Evolutionary conservation across 2,797 vertebrate genomes (phyloP).

Genomic region (Sebastes aleutianus): DNA sequence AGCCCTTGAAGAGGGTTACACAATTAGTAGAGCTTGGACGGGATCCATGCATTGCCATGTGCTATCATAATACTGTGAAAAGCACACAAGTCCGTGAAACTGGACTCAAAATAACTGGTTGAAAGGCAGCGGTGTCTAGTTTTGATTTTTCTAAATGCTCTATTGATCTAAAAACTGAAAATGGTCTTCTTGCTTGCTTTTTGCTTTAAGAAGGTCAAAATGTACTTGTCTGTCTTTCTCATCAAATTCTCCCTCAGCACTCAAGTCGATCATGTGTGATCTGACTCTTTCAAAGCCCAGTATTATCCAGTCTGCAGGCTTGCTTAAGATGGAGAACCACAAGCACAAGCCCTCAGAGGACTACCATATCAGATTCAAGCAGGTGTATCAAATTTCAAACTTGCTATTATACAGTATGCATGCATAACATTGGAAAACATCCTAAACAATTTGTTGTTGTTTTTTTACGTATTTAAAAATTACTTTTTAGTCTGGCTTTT

Average conservation of each 20-base stretch:
- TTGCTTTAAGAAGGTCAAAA: neutral
- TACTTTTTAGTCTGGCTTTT: too few species aligned
- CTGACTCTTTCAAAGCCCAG: slow-evolving; percentile 3
- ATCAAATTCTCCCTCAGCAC: slow-evolving; percentile 9
- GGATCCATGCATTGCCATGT: slow-evolving; percentile 35
- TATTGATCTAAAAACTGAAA: neutral
- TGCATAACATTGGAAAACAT: neutral
- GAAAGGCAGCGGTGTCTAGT: neutral
- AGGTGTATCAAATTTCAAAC: neutral
- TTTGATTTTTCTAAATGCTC: neutral
- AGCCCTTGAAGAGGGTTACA: slow-evolving; percentile 56
- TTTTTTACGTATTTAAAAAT: accelerated
- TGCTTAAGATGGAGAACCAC: neutral
- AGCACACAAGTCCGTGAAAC: neutral
- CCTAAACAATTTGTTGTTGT: too few species aligned
- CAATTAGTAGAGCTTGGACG: slow-evolving; percentile 50
- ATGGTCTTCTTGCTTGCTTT: neutral
- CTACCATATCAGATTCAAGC: neutral
- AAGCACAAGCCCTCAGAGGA: neutral
- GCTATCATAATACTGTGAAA: slow-evolving; percentile 6
- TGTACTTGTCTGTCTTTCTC: neutral
- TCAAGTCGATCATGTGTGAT: slow-evolving; percentile 1
- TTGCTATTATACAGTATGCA: neutral
- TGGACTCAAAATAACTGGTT: neutral
- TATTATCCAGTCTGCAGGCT: neutral